Base-by-base conservation (phyloP, 2,797 vertebrate genomes). In the Parauchenoglanis punctatus region DNA sequence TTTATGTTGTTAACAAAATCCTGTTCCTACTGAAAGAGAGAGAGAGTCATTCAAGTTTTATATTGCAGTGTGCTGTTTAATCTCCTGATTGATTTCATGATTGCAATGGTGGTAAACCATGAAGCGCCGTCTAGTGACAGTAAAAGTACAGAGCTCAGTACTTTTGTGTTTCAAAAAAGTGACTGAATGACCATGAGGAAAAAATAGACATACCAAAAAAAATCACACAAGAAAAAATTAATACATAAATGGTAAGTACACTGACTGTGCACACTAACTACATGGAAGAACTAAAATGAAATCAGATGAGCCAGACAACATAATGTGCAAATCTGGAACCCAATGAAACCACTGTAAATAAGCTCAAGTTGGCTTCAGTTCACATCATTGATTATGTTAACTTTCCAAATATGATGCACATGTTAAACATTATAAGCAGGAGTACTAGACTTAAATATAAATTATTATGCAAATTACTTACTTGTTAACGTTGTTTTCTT, bases 21-120 rank as follows among this genome's bases (percentile, higher is more conserved):
- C 46, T 1, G 2, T 76, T 54, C 0, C 46, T 44, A 52, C 72
- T 11, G 25, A 17, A 4, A 76, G 40, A 44, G 31, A 65, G 28
- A 67, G 68, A 44, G 46, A 17, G n/a, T 7, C 52, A 28, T 76
- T 76, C 46, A 52, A 76, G 46, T 76, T 76, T 76, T 76, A 52
- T 52, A 76, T 52, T 28, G 46, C 11, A 76, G 73, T 76, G 6
- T 12, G 11, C 46, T 75, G 72, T 52, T 75, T 49, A 75, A 15
- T 75, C 44, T 75, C 10, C 44, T 49, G 44, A 52, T 52, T 75
- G 44, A 75, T 75, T 75, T 75, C 73, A 75, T 75, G 28, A 75
- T 75, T 13, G 5, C 23, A 46, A 52, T 77, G 13, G 25, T 31
- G n/a, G 49, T 54, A n/a, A 31, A 56, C 3, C 28, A 77, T 3